Evolutionary conservation across 2,888 invertebrate species (phyloP), one percentile per base, ranked within the genome.

Genomic region (Tigriopus californicus): DNA sequence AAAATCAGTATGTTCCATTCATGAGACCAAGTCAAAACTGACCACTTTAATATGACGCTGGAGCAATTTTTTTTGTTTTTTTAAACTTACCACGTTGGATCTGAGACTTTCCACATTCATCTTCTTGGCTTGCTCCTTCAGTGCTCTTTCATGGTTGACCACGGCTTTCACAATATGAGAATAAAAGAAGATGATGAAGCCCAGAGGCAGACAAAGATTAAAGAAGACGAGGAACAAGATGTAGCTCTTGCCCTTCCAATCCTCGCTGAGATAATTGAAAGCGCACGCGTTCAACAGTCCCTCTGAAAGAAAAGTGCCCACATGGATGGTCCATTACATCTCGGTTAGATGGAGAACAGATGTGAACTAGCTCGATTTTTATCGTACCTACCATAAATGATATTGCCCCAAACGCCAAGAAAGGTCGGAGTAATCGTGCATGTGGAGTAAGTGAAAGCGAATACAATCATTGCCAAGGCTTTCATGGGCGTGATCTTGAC

Each of bases 91-190:
- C n/a, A 20, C 40, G 55, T 60, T 63, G 41, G 85, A 85, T 68
- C 88, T 77, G 60, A 89, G 76, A 42, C 87, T 87, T 62, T 87
- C 83, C 5, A 89, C 89, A 71, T 89, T 89, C 89, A 89, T 89
- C 73, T 89, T 89, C 73, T 88, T 88, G 58, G 89, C 89, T 73
- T 89, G 88, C 70, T 87, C 88, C 66, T 85, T 77, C 85, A 89
- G 86, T 48, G 77, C 78, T 67, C 80, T 85, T 71, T 89, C 88
- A 74, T 89, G 89, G 66, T 82, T 83, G 61, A 82, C 76, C 61
- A 86, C 86, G 64, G 86, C 86, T 77, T 82, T 68, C 41, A 80
- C 73, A 62, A 82, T 82, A 66, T 44, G 40, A n/a, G 52, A 24
- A 67, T 81, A 81, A 58, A 77, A 77, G 66, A 75, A 77, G 62